Evolutionary conservation across 2,888 invertebrate species (phyloP), one percentile per base, ranked within the genome.

Genomic region (Elaeidobius kamerunicus): DNA sequence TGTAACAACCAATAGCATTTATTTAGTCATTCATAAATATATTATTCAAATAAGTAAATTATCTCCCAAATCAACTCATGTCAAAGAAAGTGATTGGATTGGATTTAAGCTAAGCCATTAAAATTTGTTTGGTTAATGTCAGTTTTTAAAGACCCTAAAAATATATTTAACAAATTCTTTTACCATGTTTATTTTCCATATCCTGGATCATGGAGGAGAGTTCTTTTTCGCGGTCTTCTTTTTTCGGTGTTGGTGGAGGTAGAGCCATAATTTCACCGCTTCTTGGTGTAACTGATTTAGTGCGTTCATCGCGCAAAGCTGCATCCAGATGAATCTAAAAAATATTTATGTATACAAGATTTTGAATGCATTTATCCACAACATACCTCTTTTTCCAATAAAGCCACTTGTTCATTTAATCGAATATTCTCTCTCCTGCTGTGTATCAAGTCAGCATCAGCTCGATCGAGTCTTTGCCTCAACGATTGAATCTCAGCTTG

Each of bases 161-260:
- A n/a, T n/a, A n/a, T n/a, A n/a, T n/a, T n/a, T n/a, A n/a, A n/a
- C n/a, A n/a, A n/a, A n/a, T n/a, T n/a, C n/a, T n/a, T 30, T 77
- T 79, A 91, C 91, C 88, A 74, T 91, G 89, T 71, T 89, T 91
- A 19, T 84, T 82, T 66, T 91, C 90, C 80, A 91, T 85, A 47
- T 86, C 83, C 58, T 85, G 82, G 38, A 91, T 79, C 75, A 88
- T 82, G 14, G 85, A 80, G 18, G 85, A 79, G 47, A 90, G 67
- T 66, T 89, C 88, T 65, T 85, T 85, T 45, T 87, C 86, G 11
- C 66, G 59, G 12, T 65, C 66, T 16, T 70, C 67, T 12, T 61
- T 57, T 20, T 69, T 67, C 1, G 67, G 61, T 12, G 61, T 38
- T 2, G 70, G 68, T 14, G 69, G 65, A 19, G 72, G 71, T 23